Evolutionary conservation across 1,140 invertebrate species (phyloP), one percentile per base, ranked within the genome.

Genomic region (Psix sp.): DNA sequence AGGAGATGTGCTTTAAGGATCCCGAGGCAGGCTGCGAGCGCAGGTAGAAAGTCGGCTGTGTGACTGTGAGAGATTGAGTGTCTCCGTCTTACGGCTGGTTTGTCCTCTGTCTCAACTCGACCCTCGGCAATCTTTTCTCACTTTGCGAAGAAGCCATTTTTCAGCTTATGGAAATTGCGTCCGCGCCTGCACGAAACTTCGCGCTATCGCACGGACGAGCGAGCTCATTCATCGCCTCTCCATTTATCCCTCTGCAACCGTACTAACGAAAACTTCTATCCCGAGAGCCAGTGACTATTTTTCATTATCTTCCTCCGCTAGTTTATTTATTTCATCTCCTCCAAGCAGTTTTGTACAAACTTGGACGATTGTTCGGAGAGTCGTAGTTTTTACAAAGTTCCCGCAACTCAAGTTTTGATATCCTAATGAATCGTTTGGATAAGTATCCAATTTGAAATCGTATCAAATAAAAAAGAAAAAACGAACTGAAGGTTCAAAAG

Each of bases 161-260:
- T 84, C 82, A 84, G 84, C 80, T 82, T 83, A 85, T 84, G 82
- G 83, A 85, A 85, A 86, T 84, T 80, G 76, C 76, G 52, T 66
- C 70, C 66, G 54, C 74, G 66, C 65, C 73, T 51, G 67, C 65
- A 76, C 54, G 59, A 78, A 77, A 80, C 73, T 78, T 68, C 7
- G 67, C 60, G 57, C 65, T 76, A 76, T 76, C 72, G 72, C 38
- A 59, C 43, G 51, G 52, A 52, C 51, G 45, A 70, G 18, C 60
- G 49, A 67, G 67, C 74, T 67, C 67, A 70, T 76, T 76, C 67
- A 68, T 72, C 67, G 68, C 45, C 24, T 54, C 48, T 65, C 40
- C 48, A 57, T 59, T 48, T 62, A 62, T 75, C 60, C 56, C 70
- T 65, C 63, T 74, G 63, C 54, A 57, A 38, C 36, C 7, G 16